These are phyloP conservation scores for Microcebus murinus DNA, from an alignment of 2,113 vertebrate species.

Conservation along the genomic window DNA sequence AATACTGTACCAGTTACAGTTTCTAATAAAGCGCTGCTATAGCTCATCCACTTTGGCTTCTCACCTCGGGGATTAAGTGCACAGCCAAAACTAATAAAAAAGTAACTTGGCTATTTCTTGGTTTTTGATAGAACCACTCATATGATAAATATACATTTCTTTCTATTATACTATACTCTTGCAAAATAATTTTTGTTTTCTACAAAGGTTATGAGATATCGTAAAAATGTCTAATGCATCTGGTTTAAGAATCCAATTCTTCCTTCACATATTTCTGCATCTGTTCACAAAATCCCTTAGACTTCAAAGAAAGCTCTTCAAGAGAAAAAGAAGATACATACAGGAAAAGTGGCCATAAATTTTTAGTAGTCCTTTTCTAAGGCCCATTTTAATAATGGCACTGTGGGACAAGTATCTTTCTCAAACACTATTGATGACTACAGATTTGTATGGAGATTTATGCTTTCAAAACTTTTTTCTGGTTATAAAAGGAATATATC, in stretches of 20 bases:
- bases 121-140: constrained; percentile 32
- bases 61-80: background rate
- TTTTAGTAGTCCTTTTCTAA: constrained; percentile 73
- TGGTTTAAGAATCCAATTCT: constrained; percentile 75
- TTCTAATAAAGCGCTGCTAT: background rate
- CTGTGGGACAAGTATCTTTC: constrained; percentile 59
- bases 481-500: constrained; percentile 58
- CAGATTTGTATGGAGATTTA: constrained; percentile 57
- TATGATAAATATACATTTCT: constrained; percentile 51
- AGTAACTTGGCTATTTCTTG: constrained; percentile 37
- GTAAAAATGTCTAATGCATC: constrained; percentile 80
- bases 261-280: constrained; percentile 80
- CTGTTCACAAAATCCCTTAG: constrained; percentile 77
- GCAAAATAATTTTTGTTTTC: constrained; percentile 73
- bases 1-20: background rate
- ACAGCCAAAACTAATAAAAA: constrained; percentile 26
- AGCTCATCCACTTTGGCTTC: background rate
- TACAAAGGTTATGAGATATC: constrained; percentile 77
- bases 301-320: constrained; percentile 80
- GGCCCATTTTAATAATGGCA: constrained; percentile 74
- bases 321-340: constrained; percentile 77
- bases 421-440: constrained; percentile 48
- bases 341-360: constrained; percentile 77
- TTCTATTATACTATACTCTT: constrained; percentile 43
- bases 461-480: constrained; percentile 51